These are phyloP conservation scores for Hirudo medicinalis DNA, from an alignment of 1,140 invertebrate genomes.

Conservation along the genomic window DNA sequence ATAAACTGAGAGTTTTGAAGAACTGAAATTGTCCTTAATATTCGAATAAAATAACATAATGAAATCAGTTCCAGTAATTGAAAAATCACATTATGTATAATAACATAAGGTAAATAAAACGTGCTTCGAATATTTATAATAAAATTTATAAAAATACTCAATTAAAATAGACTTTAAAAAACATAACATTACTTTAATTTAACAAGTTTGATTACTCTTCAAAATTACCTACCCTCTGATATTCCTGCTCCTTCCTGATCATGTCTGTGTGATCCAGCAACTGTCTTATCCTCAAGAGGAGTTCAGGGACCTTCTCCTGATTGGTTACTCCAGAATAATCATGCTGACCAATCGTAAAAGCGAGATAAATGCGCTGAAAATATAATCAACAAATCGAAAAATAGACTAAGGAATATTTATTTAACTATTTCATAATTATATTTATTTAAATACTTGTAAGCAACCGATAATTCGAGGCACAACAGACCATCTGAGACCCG, in stretches of 20 bases:
- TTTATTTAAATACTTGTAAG: background rate
- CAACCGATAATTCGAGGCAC: constrained; percentile 12
- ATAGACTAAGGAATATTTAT: background rate
- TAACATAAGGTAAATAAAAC: background rate
- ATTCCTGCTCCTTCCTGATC: constrained; percentile 5
- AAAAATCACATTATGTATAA: background rate
- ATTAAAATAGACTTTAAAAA: no score
- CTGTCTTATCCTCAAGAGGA: background rate
- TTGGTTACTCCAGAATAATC: background rate
- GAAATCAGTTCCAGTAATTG: background rate
- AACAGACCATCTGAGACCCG: constrained; percentile 69
- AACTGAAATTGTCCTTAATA: background rate
- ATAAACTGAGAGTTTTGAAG: background rate
- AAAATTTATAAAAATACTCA: background rate
- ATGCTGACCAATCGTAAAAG: background rate
- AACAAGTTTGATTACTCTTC: background rate
- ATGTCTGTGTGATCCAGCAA: background rate
- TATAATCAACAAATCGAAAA: background rate
- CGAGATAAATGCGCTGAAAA: background rate
- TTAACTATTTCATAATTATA: background rate
- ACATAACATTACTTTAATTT: background rate
- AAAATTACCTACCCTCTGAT: background rate
- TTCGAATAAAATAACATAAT: background rate
- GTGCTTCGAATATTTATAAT: background rate
- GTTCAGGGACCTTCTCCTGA: background rate